phyloP scores from a whole-genome alignment of 2,888 invertebrate species.

The Podabrus alpinus region DNA sequence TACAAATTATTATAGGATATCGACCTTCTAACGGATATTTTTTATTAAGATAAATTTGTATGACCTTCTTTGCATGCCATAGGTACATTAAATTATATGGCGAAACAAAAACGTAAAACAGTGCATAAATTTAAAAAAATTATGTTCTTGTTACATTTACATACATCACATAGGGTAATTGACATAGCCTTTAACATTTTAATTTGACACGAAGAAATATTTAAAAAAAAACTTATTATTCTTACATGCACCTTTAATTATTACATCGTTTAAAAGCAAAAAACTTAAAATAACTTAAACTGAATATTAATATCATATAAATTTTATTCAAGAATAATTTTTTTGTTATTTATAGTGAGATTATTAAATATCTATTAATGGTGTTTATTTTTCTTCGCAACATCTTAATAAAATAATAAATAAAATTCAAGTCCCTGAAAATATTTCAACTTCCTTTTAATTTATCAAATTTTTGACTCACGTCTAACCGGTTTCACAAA shows the following conservation, averaged over 20 bases:
- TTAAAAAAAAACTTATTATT: background rate
- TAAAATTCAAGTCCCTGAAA: background rate
- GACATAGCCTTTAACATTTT: background rate
- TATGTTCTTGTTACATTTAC: background rate
- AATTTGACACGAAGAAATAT: background rate
- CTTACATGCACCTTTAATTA: background rate
- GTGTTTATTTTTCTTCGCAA: background rate
- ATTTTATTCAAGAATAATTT: background rate
- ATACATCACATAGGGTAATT: background rate
- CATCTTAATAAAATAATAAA: background rate
- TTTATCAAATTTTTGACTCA: background rate
- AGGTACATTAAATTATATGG: background rate
- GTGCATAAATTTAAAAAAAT: background rate
- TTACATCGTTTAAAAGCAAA: background rate
- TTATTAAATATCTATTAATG: background rate
- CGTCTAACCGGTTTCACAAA: background rate
- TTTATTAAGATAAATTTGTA: background rate
- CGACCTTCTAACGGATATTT: background rate
- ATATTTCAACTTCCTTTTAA: background rate
- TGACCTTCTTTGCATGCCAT: background rate
- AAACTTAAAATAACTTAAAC: background rate
- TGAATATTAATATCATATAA: too few relatives aligned
- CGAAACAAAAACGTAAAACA: background rate
- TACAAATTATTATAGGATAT: background rate
- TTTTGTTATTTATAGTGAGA: background rate